Evolutionary conservation across 2,888 invertebrate genomes (phyloP), one percentile per base, ranked within the genome.

Genomic region (Synanthedon myopaeformis): DNA sequence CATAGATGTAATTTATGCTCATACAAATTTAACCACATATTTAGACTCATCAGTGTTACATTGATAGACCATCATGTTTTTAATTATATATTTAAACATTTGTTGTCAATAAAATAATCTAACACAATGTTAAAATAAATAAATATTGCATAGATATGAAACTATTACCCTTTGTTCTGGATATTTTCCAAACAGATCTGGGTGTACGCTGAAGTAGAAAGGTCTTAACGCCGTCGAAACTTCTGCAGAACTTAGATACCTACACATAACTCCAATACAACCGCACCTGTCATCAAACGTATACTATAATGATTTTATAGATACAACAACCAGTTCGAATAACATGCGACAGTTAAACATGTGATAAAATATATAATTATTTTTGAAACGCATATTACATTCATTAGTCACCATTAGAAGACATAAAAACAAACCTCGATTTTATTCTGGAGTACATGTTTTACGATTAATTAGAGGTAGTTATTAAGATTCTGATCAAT

Each of bases 121-220:
- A 8, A 45, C 13, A 45, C 52, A 58, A 50, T 13, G 49, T 54
- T 48, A 23, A 49, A 49, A 17, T 17, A 17, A 17, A 17, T 17
- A 42, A 41, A 42, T 14, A 53, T 51, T 23, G 51, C 53, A 51
- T 51, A 53, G 19, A 48, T 67, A 35, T 35, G 35, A 35, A 35
- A 35, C 10, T 35, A 80, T 84, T 88, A 96, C 96, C 79, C 95
- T 91, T 86, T 97, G 95, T 70, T 91, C 91, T 42, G 98, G 98
- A 89, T 94, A 92, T 81, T 94, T 93, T 53, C 96, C 96, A 89
- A 98, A 98, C 51, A 98, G 89, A 87, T 98, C 98, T 11, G 98
- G 98, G 89, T 98, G 98, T 3, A 98, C 97, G 56, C 93, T 93
- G 76, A 98, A 97, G 82, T 97, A 97, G 80, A 98, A 97, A 4